Evolutionary conservation across 2,888 invertebrate species (phyloP).

Genomic region (Luperina testacea): DNA sequence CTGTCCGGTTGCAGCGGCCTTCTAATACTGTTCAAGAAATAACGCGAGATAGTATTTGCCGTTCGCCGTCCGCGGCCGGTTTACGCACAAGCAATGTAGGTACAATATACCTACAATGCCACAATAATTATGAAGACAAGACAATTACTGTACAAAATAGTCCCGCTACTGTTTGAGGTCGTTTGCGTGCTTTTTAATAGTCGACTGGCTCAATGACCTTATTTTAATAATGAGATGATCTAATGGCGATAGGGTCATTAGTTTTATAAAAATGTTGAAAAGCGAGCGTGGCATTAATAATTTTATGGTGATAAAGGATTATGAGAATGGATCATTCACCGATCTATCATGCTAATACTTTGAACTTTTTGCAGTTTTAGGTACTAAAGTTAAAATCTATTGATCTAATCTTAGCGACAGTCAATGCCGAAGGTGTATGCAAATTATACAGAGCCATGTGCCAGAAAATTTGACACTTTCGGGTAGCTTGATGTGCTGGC

Average conservation of each 20-base stretch:
- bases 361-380: not conserved
- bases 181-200: slow-evolving; percentile 70
- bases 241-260: slow-evolving; percentile 24
- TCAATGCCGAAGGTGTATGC: not conserved
- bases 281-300: slow-evolving; percentile 29
- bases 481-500: too few species aligned
- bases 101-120: slow-evolving; percentile 83
- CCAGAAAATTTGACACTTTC: not conserved
- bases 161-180: slow-evolving; percentile 73
- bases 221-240: slow-evolving; percentile 66
- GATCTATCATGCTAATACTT: not conserved
- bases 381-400: not conserved
- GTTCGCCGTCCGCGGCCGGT: slow-evolving; percentile 81
- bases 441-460: not conserved
- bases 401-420: not conserved
- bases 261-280: slow-evolving; percentile 22
- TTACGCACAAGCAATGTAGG: slow-evolving; percentile 74
- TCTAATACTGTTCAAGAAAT: slow-evolving; percentile 85
- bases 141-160: slow-evolving; percentile 84
- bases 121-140: slow-evolving; percentile 84
- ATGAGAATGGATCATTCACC: slow-evolving; percentile 4
- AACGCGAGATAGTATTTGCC: slow-evolving; percentile 77
- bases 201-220: slow-evolving; percentile 68
- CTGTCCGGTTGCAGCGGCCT: slow-evolving; percentile 83
- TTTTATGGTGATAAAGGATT: slow-evolving; percentile 16